Base-by-base conservation (phyloP, 2,797 vertebrate genomes). In the Lophotriccus pileatus region DNA sequence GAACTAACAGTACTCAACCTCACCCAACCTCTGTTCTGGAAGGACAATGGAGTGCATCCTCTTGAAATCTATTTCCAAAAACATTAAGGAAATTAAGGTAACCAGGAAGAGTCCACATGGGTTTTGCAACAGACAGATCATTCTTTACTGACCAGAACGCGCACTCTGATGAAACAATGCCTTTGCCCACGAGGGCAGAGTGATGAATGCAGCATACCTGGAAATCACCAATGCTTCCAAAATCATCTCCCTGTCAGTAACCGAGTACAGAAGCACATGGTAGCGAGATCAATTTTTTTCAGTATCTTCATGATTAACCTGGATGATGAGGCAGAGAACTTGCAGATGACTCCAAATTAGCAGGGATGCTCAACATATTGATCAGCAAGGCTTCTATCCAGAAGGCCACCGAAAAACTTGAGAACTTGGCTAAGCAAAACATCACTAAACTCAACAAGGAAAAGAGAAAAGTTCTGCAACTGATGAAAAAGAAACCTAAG, bases 331-430 rank as follows among this genome's bases (percentile, higher is more conserved):
- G 44, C 24, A 87, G 36, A 49, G 6, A 64, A 59, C 44, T 78
- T 70, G 30, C 17, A 84, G 43, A 14, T 39, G 36, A 81, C 30
- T 55, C 9, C 52, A 47, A 44, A 70, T 10, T 6, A 66, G 64
- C 34, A 52, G 30, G 0, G 2, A 53, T 12, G 49, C 7, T 14
- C 2, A 6, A 81, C 9, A n/a, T 1, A 55, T 5, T 20, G 16
- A 87, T 44, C 28, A 47, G 14, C 2, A 59, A 30, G 11, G 6
- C 12, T 39, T 59, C 16, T 4, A 17, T 43, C 27, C 67, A 70
- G 28, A 64, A 49, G 7, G 24, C 36, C 27, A 67, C 1, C n/a
- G 44, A 56, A 56, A 87, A 58, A 93, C 37, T 8, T n/a, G 17
- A 60, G 23, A 36, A 55, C n/a, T 1, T 1, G 36, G 21, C 39